Base-by-base conservation (phyloP, 2,113 vertebrate genomes). In the Lepus timidus region DNA sequence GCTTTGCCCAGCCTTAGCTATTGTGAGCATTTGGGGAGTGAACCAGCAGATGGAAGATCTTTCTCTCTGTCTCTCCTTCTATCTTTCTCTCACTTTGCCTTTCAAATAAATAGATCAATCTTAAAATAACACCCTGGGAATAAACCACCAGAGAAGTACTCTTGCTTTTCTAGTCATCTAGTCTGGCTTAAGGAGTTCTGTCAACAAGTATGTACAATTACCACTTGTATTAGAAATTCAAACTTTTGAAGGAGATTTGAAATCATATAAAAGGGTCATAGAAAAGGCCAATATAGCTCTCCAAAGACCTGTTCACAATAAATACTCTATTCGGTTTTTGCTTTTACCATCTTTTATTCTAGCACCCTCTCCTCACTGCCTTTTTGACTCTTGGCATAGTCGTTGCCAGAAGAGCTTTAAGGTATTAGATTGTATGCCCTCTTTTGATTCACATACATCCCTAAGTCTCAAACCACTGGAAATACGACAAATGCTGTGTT, bases 91-190 rank as follows among this genome's bases (percentile, higher is more conserved):
- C 7, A 44, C 44, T 44, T 14, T 14, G 55, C 14, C 55, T 58
- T 58, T 58, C 55, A 14, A 58, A 58, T 58, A 58, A 58, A 58
- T 58, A 58, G 19, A 14, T 58, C 14, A 58, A 58, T 17, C 19
- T 76, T 80, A 80, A 79, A 95, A 96, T 11, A 91, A 96, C 11
- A 91, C 27, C 79, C 7, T 89, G 51, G 58, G n/a, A 90, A 62
- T 79, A 92, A 36, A 82, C 79, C 10, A 75, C 36, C 88, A 85
- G 70, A 85, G 86, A 89, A 83, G 83, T 88, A 86, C 20, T 83
- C 29, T 79, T 23, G 75, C 49, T 83, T 94, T 62, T 83, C 51
- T 16, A 86, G 79, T 33, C 4, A 31, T 13, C 44, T 88, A 68
- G 27, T 44, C 65, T 97, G 70, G 52, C 19, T 39, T 86, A 33